Evolutionary conservation across 2,888 invertebrate genomes (phyloP), one percentile per base, ranked within the genome.

Genomic region (Andrena praecox): DNA sequence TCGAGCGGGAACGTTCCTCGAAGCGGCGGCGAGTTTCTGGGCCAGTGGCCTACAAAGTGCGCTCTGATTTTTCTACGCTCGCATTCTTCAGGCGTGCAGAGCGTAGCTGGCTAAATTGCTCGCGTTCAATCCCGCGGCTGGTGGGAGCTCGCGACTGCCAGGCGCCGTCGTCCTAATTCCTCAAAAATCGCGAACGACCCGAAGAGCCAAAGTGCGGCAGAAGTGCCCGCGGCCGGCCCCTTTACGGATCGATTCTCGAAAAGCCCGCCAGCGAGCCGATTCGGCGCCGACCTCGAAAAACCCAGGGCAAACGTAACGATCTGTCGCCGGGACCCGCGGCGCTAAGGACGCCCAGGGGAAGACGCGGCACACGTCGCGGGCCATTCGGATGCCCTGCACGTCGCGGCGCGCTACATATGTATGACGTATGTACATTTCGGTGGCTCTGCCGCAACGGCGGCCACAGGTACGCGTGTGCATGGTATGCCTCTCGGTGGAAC

Each of bases 361-460:
- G 73, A 59, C 72, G 48, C 59, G 62, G 62, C 42, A 42, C 62
- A 52, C 42, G 31, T 24, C 52, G 33, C 52, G 60, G 60, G 42
- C 56, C 62, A 10, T 80, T 80, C 77, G 80, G 74, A 84, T 81
- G 85, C 78, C 64, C 74, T 52, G 85, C 85, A 87, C 88, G 85
- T 87, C 72, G 68, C 77, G 42, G 48, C 69, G 80, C 78, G 81
- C 87, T 86, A 89, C 85, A 89, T 87, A 89, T 89, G 89, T 87
- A 89, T 86, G 85, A 77, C 77, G 81, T 66, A 77, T 77, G 81
- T 66, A 80, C 85, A 69, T 85, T 84, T 81, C 83, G 68, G 54
- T 73, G 35, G 68, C 35, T 48, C 72, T 71, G 66, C 70, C 60
- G 56, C 64, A 56, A 75, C 42, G 66, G 60, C 52, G 27, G 60